phyloP scores from a whole-genome alignment of 2,888 invertebrate genomes.

The Nomada ruficornis region DNA sequence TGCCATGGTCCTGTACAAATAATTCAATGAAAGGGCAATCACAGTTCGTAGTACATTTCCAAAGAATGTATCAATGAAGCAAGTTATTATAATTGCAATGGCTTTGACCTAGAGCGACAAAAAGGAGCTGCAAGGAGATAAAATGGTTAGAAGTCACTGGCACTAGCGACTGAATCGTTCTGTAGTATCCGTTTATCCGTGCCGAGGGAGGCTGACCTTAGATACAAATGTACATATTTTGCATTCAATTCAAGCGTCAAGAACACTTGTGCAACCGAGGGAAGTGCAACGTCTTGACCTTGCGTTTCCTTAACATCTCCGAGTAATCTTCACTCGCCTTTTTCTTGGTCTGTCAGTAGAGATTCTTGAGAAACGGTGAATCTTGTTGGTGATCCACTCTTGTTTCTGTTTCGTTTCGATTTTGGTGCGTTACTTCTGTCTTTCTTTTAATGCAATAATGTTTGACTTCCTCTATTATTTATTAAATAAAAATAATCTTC shows the following conservation, averaged over 20 bases:
- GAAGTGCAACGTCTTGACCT: constrained; percentile 30
- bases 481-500: too few relatives aligned
- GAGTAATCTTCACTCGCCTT: constrained; percentile 2
- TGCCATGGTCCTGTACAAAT: neutral
- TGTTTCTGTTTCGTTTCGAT: neutral
- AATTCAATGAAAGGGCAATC: neutral
- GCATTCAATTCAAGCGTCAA: constrained; percentile 41
- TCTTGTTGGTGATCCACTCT: too few relatives aligned
- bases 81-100: constrained; percentile 41
- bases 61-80: constrained; percentile 43
- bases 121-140: constrained; percentile 50
- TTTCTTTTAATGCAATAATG: too few relatives aligned
- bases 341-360: too few relatives aligned
- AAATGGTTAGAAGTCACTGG: constrained; percentile 49
- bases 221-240: constrained; percentile 57
- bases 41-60: constrained; percentile 20
- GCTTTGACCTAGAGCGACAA: constrained; percentile 68
- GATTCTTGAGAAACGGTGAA: too few relatives aligned
- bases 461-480: too few relatives aligned
- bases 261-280: constrained; percentile 15
- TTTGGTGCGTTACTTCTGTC: neutral
- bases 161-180: constrained; percentile 45
- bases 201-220: constrained; percentile 65
- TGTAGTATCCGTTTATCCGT: constrained; percentile 65
- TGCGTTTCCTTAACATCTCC: constrained; percentile 1